phyloP scores from a whole-genome alignment of 2,113 vertebrate species.

The Morphnarchus princeps region DNA sequence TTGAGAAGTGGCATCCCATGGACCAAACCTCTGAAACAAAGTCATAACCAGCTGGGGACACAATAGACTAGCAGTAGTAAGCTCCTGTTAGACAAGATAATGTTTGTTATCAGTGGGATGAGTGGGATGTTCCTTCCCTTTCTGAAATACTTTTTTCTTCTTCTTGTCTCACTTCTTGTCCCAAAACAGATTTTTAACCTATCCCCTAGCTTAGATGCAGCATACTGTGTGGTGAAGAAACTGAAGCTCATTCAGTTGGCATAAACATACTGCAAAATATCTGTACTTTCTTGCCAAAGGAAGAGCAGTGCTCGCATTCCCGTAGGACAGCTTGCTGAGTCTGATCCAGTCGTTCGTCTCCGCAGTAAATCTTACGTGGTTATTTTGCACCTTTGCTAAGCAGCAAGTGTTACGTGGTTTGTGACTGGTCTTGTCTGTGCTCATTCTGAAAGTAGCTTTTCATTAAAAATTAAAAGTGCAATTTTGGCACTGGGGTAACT shows the following conservation, averaged over 20 bases:
- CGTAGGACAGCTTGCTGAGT: neutral
- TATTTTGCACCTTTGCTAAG: neutral
- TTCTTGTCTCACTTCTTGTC: neutral
- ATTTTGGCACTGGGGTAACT: neutral
- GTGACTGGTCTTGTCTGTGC: neutral
- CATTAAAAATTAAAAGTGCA: neutral
- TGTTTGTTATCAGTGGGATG: neutral
- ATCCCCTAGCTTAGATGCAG: neutral
- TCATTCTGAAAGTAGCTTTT: neutral
- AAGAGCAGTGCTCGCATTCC: neutral
- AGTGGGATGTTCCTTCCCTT: neutral
- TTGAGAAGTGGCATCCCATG: neutral
- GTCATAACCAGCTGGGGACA: neutral
- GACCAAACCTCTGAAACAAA: neutral
- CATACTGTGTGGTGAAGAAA: neutral
- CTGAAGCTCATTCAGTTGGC: neutral
- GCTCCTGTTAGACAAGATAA: neutral
- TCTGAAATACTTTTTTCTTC: neutral
- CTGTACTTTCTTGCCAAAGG: neutral
- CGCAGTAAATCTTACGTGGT: accelerated
- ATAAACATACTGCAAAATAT: neutral
- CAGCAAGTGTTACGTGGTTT: neutral
- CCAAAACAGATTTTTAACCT: neutral
- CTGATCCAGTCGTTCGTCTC: accelerated
- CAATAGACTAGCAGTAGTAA: neutral